Evolutionary conservation across 2,888 invertebrate species (phyloP).

Genomic region (Tupiocoris notatus): DNA sequence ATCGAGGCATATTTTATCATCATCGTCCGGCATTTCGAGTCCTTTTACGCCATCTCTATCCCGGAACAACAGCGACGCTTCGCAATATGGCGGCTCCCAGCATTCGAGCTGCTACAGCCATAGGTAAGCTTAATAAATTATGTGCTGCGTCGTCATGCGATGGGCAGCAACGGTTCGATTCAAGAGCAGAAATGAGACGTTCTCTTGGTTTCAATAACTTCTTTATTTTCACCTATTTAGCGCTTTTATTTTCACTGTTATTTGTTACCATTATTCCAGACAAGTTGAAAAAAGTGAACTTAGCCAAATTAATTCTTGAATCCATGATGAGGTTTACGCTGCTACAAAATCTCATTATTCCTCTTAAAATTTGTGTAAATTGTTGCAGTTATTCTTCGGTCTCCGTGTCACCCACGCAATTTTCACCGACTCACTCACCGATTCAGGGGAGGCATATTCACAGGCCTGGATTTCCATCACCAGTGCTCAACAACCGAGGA

Average conservation of each 20-base stretch:
- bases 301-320: too few species aligned
- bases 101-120: slow-evolving; percentile 53
- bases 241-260: too few species aligned
- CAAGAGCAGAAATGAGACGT: too few species aligned
- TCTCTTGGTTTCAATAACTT: too few species aligned
- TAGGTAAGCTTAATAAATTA: slow-evolving; percentile 26
- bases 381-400: slow-evolving; percentile 62
- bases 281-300: too few species aligned
- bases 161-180: too few species aligned
- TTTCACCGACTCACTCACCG: slow-evolving; percentile 85
- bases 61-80: slow-evolving; percentile 87
- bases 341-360: too few species aligned
- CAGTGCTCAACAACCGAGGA: slow-evolving; percentile 49
- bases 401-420: slow-evolving; percentile 60
- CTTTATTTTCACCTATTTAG: too few species aligned
- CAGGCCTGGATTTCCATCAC: slow-evolving; percentile 51
- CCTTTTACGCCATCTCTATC: slow-evolving; percentile 77
- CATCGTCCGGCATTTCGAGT: slow-evolving; percentile 57
- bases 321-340: too few species aligned
- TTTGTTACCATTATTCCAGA: too few species aligned
- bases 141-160: too few species aligned
- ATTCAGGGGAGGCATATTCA: slow-evolving; percentile 60
- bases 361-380: too few species aligned
- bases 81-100: slow-evolving; percentile 78
- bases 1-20: slow-evolving; percentile 68